Evolutionary conservation across 2,797 vertebrate species (phyloP).

Genomic region (Coregonus ussuriensis): DNA sequence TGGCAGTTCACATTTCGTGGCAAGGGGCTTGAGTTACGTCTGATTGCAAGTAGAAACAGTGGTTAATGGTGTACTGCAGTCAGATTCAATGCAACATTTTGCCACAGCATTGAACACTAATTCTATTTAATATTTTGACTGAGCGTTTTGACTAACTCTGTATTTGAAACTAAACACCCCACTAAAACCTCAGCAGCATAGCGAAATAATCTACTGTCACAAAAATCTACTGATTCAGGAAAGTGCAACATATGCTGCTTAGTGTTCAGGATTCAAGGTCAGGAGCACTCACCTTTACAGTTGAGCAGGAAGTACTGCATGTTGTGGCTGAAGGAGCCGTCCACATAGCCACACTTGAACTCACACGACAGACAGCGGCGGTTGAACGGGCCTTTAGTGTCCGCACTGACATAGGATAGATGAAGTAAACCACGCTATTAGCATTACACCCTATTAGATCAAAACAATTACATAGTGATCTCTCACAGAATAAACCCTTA

Average conservation of each 20-base stretch:
- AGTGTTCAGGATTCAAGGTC: not conserved
- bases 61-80: slow-evolving; percentile 7
- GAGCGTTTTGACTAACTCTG: not conserved
- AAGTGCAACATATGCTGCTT: not conserved
- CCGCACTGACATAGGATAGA: slow-evolving; percentile 75
- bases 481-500: not conserved
- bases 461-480: not conserved
- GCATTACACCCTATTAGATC: too few relatives aligned
- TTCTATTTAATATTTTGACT: not conserved
- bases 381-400: slow-evolving; percentile 91
- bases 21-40: slow-evolving; percentile 14
- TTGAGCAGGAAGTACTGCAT: slow-evolving; percentile 86
- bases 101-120: slow-evolving; percentile 2
- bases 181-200: not conserved
- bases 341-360: slow-evolving; percentile 90
- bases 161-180: not conserved
- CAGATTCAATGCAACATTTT: slow-evolving; percentile 28
- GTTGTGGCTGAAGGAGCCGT: slow-evolving; percentile 87
- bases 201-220: not conserved
- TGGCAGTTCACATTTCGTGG: not conserved
- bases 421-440: too few relatives aligned
- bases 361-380: slow-evolving; percentile 92
- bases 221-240: not conserved
- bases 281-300: slow-evolving; percentile 85
- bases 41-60: slow-evolving; percentile 26